Evolutionary conservation across 2,113 vertebrate species (phyloP), one percentile per base, ranked within the genome.

Genomic region (Abramis brama): DNA sequence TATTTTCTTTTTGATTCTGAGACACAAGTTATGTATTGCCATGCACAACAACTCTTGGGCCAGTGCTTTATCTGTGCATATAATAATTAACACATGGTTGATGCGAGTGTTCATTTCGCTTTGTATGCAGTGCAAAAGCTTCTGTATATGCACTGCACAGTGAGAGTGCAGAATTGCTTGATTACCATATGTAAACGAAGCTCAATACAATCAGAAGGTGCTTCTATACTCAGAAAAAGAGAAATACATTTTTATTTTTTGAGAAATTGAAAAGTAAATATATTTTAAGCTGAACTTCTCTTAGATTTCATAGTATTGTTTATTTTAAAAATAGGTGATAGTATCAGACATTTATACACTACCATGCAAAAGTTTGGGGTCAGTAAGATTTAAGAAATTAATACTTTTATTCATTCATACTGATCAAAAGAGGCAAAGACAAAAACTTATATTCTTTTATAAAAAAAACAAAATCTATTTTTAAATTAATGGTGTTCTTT

Each of bases 81-180:
- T 25, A 17, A 85, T 19, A 83, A 23, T 47, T 12, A 13, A 11
- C 2, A 59, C 21, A 36, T 59, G 25, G 57, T 82, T 84, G 50
- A 79, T 79, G 52, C 60, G 52, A 27, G 64, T 39, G 52, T 47
- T 79, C 73, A 70, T 60, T 87, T 83, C 43, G 36, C 60, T 27
- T 73, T 52, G 5, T 45, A 55, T 76, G 19, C n/a, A 30, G 45
- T 80, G 30, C 60, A 23, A 43, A 45, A 7, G 27, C 27, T 66
- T 57, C 5, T 70, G 17, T 39, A 57, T 21, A 79, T 17, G n/a
- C 23, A 45, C 39, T 23, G 43, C 8, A 50, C 17, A 66, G 43
- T 50, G 57, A 66, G 39, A 81, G 9, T 52, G 75, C 75, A 77
- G 6, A 45, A 60, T 60, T 79, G 55, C 55, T 79, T 60, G 30